Percentiles rank a stretch among this genome's conserved stretches.
Conservation (phyloP, 2,888 invertebrate species). For the Neelides folsomi region DNA sequence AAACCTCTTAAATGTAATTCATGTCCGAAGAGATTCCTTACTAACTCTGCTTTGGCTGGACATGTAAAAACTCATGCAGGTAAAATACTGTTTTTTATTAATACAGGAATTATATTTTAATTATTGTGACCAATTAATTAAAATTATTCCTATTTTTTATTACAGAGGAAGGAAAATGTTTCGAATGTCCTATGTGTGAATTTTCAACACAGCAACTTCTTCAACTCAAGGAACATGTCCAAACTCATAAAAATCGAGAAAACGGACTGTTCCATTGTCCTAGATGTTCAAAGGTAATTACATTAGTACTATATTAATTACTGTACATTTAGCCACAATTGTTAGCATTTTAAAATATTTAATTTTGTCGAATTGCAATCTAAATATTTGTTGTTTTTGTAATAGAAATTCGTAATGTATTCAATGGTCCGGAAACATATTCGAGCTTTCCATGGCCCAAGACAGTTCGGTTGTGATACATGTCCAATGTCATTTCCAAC, state of each 20-base stretch:
- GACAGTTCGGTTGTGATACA: slow-evolving; percentile 52
- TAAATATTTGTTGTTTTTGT: slow-evolving; percentile 16
- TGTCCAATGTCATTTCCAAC: slow-evolving; percentile 58
- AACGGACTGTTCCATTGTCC: slow-evolving; percentile 56
- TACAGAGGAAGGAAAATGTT: slow-evolving; percentile 46
- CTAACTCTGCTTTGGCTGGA: slow-evolving; percentile 56
- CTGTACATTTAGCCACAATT: no score
- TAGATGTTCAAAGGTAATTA: slow-evolving; percentile 48
- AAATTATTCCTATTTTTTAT: slow-evolving; percentile 5
- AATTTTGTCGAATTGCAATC: background rate
- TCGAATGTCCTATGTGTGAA: slow-evolving; percentile 60
- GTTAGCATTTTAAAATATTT: background rate
- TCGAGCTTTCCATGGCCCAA: slow-evolving; percentile 55
- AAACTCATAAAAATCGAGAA: slow-evolving; percentile 44
- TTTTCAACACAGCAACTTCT: slow-evolving; percentile 53
- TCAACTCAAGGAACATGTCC: slow-evolving; percentile 52
- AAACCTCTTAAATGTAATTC: slow-evolving; percentile 54
- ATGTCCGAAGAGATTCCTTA: slow-evolving; percentile 54
- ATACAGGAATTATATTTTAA: slow-evolving; percentile 1
- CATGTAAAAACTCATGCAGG: slow-evolving; percentile 55
- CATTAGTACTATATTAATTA: background rate
- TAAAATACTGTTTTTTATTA: slow-evolving; percentile 34
- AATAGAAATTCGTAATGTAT: slow-evolving; percentile 51
- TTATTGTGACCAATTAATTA: background rate
- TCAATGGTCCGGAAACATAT: slow-evolving; percentile 59